Evolutionary conservation across 2,888 invertebrate species (phyloP), one percentile per base, ranked within the genome.

Genomic region (Sarcophaga rosellei): DNA sequence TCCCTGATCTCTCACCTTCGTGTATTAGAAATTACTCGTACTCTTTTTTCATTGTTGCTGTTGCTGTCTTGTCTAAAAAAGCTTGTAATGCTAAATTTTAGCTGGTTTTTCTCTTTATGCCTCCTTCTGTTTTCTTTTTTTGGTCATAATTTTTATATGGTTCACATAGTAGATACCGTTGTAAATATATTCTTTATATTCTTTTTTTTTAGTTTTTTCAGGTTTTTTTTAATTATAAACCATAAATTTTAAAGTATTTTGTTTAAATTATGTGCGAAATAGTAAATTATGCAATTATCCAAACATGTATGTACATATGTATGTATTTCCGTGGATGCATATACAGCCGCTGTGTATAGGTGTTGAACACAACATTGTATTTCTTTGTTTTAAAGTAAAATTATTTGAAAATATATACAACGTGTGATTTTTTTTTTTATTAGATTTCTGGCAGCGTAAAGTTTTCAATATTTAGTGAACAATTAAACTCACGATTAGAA

Each of bases 181-280:
- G 63, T 73, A 23, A 17, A 53, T 20, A 23, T 53, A 15, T 53
- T 17, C 17, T 53, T 53, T 1, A 15, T 17, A 15, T 53, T 73
- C 44, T 20, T 35, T 69, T 72, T 44, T 23, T 17, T 77, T 2
- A n/a, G n/a, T 80, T 21, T 35, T 47, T 8, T 47, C 20, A n/a
- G 45, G 8, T 6, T 6, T 35, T 53, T 53, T 81, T 84, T 86
- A 86, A 84, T 84, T 86, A 74, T 23, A 69, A 83, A 74, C 75
- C 81, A 82, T 84, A 86, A 86, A 83, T 83, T 73, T 69, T 23
- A 75, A 81, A 81, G 70, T 79, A 84, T 84, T 87, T 84, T 84
- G 79, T 88, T 82, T 85, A 85, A 88, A 88, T 88, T 88, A 85
- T 88, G 86, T 87, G 88, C 80, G 86, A 87, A 87, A 85, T 70